Percentiles rank a stretch among this genome's conserved stretches.
phyloP scores from a whole-genome alignment of 2,113 vertebrate genomes.

The Xiphophorus hellerii region DNA sequence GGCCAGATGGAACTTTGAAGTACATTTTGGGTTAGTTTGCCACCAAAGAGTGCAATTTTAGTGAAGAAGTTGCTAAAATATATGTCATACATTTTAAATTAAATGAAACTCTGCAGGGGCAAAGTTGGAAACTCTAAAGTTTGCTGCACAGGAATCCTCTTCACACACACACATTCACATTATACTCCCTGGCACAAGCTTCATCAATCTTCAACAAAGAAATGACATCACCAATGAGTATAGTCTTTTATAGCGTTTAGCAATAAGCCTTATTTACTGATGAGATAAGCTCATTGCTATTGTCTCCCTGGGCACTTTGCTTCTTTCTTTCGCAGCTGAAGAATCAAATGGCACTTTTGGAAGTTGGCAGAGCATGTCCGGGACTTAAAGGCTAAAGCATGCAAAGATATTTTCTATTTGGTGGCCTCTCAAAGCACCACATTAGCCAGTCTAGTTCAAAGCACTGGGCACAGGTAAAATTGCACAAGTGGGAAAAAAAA shows the following conservation, averaged over 20 bases:
- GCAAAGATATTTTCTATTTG: slow-evolving; percentile 79
- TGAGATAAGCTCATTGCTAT: slow-evolving; percentile 86
- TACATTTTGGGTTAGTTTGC: slow-evolving; percentile 74
- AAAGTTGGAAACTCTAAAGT: slow-evolving; percentile 65
- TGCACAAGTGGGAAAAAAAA: slow-evolving; percentile 3
- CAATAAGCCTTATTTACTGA: slow-evolving; percentile 89
- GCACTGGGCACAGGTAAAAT: slow-evolving; percentile 53
- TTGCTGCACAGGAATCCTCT: slow-evolving; percentile 42
- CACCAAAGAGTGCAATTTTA: slow-evolving; percentile 71
- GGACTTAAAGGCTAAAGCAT: slow-evolving; percentile 84
- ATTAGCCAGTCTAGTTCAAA: slow-evolving; percentile 68
- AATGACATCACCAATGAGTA: slow-evolving; percentile 89
- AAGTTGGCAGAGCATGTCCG: slow-evolving; percentile 87
- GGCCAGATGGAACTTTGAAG: slow-evolving; percentile 79
- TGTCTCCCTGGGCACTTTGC: slow-evolving; percentile 84
- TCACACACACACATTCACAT: slow-evolving; percentile 51
- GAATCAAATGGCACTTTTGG: slow-evolving; percentile 86
- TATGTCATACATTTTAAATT: slow-evolving; percentile 78
- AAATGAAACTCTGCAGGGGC: slow-evolving; percentile 67
- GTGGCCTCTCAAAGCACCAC: slow-evolving; percentile 63
- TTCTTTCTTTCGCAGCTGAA: slow-evolving; percentile 79
- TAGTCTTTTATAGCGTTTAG: slow-evolving; percentile 82
- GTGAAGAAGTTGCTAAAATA: slow-evolving; percentile 66
- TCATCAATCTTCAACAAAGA: slow-evolving; percentile 82
- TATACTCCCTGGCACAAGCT: slow-evolving; percentile 72